A percentile compares a stretch with the other conserved stretches of the same genome.
Evolutionary conservation across 2,113 vertebrate species (phyloP).

Genomic region (Xenus cinereus): DNA sequence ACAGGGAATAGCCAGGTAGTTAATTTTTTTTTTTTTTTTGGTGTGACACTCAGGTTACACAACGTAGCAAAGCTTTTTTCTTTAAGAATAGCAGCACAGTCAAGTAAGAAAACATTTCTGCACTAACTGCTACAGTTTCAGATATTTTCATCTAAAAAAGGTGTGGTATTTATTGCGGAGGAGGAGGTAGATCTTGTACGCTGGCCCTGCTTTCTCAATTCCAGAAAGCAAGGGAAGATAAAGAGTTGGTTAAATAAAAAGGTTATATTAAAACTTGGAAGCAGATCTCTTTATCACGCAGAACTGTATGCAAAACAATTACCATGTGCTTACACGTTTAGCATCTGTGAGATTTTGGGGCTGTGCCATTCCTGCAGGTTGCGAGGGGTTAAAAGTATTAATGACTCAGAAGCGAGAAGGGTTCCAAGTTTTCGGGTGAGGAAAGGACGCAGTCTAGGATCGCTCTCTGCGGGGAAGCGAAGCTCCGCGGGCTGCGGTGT

Average conservation of each 20-base stretch:
- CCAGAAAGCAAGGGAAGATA: not conserved
- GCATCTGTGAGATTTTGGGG: slow-evolving; percentile 35
- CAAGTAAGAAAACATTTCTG: not conserved
- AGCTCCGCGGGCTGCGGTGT: not conserved
- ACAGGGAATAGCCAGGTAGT: not conserved
- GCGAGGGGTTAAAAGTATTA: slow-evolving; percentile 37
- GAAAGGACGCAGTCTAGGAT: not conserved
- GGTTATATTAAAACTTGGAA: slow-evolving; percentile 25
- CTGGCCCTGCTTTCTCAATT: not conserved
- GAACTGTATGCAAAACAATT: slow-evolving; percentile 51
- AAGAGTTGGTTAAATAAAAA: not conserved
- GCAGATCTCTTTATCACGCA: not conserved
- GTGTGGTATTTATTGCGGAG: not conserved
- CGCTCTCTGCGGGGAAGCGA: not conserved
- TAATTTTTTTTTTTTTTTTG: not conserved
- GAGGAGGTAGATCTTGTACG: not conserved
- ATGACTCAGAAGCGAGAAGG: slow-evolving; percentile 7
- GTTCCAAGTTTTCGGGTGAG: slow-evolving; percentile 28
- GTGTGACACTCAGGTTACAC: not conserved
- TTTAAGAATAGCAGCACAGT: not conserved
- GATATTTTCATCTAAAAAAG: not conserved
- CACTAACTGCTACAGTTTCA: not conserved
- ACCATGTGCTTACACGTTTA: slow-evolving; percentile 38
- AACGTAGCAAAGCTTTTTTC: not conserved
- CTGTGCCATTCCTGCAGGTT: slow-evolving; percentile 48